Percentiles rank a stretch among this genome's conserved stretches.
phyloP scores from a whole-genome alignment of 2,797 vertebrate genomes.

The Bovichtus diacanthus region DNA sequence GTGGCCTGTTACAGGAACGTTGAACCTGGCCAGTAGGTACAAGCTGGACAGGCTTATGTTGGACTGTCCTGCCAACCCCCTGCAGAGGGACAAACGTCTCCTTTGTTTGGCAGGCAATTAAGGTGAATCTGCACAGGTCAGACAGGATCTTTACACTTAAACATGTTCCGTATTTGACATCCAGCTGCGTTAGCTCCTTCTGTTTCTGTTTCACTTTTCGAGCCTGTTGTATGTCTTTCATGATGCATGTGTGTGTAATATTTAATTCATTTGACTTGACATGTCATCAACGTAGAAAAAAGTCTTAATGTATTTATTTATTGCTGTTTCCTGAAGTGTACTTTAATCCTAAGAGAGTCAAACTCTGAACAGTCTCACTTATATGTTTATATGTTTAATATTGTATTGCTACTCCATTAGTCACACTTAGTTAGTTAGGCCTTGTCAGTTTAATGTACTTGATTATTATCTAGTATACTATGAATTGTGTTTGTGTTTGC shows the following conservation, averaged over 20 bases:
- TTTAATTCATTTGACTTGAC: neutral
- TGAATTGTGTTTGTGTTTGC: conserved; percentile 38
- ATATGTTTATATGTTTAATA: neutral
- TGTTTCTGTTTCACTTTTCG: neutral
- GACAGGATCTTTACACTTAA: neutral
- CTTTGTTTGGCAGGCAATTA: neutral
- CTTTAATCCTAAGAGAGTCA: neutral
- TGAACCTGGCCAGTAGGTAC: neutral
- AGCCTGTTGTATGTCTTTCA: neutral
- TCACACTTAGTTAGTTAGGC: neutral
- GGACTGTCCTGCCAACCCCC: neutral
- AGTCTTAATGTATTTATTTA: neutral
- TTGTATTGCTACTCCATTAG: neutral
- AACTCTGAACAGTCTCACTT: neutral
- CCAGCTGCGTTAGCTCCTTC: neutral
- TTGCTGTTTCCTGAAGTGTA: neutral
- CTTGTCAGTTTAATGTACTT: neutral
- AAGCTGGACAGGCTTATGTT: neutral
- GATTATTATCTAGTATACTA: conserved; percentile 3
- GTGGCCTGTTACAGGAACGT: conserved; percentile 1
- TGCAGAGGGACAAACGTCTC: neutral
- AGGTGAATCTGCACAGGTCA: neutral
- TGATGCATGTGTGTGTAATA: neutral
- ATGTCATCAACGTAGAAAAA: neutral
- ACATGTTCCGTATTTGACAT: neutral